Percentiles rank a stretch among this genome's conserved stretches.
phyloP scores from a whole-genome alignment of 1,140 invertebrate species.

The Zaprionus davidi region DNA sequence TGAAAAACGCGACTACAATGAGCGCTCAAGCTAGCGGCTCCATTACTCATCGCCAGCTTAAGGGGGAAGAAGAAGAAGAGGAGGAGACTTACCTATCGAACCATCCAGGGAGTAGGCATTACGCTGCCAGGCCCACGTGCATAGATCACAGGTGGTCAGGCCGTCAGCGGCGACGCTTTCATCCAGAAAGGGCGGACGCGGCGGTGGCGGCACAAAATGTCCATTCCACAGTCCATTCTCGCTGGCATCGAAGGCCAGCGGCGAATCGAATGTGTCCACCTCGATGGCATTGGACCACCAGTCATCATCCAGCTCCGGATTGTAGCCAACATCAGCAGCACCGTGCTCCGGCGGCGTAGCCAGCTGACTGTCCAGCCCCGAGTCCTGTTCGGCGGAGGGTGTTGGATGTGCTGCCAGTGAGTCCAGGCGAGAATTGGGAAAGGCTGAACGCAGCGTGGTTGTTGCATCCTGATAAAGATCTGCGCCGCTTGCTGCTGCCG shows the following conservation, averaged over 20 bases:
- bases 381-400: conserved; percentile 7
- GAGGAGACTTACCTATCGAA: conserved; percentile 74
- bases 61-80: background rate
- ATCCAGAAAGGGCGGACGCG: conserved; percentile 87
- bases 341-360: conserved; percentile 45
- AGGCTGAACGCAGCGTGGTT: conserved; percentile 75
- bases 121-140: conserved; percentile 87
- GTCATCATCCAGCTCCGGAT: conserved; percentile 71
- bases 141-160: conserved; percentile 89
- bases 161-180: conserved; percentile 88
- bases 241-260: conserved; percentile 86
- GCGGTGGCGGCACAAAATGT: conserved; percentile 88
- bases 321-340: conserved; percentile 43
- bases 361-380: conserved; percentile 57
- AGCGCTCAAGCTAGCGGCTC: background rate
- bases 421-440: conserved; percentile 78
- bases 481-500: conserved; percentile 49
- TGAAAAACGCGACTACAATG: conserved; percentile 62
- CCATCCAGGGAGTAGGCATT: conserved; percentile 83
- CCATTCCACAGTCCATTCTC: conserved; percentile 88
- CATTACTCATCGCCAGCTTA: conserved; percentile 33
- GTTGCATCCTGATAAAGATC: conserved; percentile 76
- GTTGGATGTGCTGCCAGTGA: conserved; percentile 61
- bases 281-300: conserved; percentile 84
- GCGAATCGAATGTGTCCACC: conserved; percentile 84